Conservation (phyloP, 2,888 invertebrate genomes). For the Polylopha cassiicola region DNA sequence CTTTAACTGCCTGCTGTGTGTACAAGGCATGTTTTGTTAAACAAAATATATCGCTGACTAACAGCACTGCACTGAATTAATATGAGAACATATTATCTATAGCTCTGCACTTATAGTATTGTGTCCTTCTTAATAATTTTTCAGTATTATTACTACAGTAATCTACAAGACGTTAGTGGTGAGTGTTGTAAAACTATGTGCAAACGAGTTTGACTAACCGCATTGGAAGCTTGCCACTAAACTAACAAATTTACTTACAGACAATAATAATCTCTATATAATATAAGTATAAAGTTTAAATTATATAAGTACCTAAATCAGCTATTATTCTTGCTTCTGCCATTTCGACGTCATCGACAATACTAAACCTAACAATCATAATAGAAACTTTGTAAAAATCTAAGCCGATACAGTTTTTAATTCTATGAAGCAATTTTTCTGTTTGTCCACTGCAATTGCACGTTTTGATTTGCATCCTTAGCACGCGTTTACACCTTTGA, state of each 20-base stretch:
- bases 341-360: not conserved
- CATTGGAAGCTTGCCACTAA: slow-evolving; percentile 43
- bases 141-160: slow-evolving; percentile 70
- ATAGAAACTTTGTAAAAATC: slow-evolving; percentile 1
- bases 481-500: slow-evolving; percentile 17
- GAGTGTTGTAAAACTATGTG: slow-evolving; percentile 73
- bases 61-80: slow-evolving; percentile 70
- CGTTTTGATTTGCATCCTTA: slow-evolving; percentile 12
- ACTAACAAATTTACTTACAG: slow-evolving; percentile 33
- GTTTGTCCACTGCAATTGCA: slow-evolving; percentile 13
- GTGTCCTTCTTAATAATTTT: slow-evolving; percentile 66
- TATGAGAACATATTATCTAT: slow-evolving; percentile 45
- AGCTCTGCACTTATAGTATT: slow-evolving; percentile 65
- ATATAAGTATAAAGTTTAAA: no score
- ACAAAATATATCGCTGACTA: slow-evolving; percentile 58
- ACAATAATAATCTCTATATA: slow-evolving; percentile 4
- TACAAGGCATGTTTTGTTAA: slow-evolving; percentile 63
- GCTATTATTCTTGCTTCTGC: slow-evolving; percentile 6
- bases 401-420: not conserved
- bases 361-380: slow-evolving; percentile 8
- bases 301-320: not conserved
- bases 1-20: slow-evolving; percentile 59
- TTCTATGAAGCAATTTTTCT: not conserved
- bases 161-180: slow-evolving; percentile 71
- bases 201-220: slow-evolving; percentile 61